Evolutionary conservation across 2,888 invertebrate genomes (phyloP), one percentile per base, ranked within the genome.

Genomic region (Cryptocephalus moraei): DNA sequence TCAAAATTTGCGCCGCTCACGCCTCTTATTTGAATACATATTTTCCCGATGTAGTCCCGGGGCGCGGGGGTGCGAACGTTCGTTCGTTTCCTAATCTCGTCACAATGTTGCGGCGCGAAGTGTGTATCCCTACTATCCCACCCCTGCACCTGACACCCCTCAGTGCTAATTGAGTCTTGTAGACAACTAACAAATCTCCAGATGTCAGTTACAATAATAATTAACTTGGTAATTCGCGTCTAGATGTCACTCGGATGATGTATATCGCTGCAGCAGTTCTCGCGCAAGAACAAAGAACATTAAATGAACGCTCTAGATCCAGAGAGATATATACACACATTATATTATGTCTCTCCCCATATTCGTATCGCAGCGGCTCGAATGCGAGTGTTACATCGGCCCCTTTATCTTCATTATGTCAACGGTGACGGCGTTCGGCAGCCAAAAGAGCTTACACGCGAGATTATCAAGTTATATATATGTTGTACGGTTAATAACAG

Each of bases 121-220:
- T 22, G 22, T 6, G 2, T 22, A 22, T 22, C 22, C 22, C 22
- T 22, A 2, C 22, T 22, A 22, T 22, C 22, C 22, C 22, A 4
- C 22, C 22, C 45, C 39, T 39, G 39, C 47, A 50, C 33, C 46
- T 44, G 32, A 13, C 38, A 22, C 22, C 22, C 22, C 22, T 22
- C 22, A 22, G 22, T 47, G 32, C 40, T 45, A 54, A 54, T 58
- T 54, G 56, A 53, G 54, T 55, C 58, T 54, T 49, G 59, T 54
- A 62, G 59, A 62, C 60, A 62, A 62, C 59, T 61, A 61, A 65
- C 65, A 66, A 68, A 67, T 68, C 64, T 67, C 59, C 57, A 60
- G 59, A 62, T 64, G 67, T 67, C 68, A 65, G 62, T 62, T 63
- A 62, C 68, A 68, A 65, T 66, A 62, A 66, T 64, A 68, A 68